Percentiles rank a stretch among this genome's conserved stretches.
Evolutionary conservation across 2,113 vertebrate genomes (phyloP).

Genomic region (Anas platyrhynchos): DNA sequence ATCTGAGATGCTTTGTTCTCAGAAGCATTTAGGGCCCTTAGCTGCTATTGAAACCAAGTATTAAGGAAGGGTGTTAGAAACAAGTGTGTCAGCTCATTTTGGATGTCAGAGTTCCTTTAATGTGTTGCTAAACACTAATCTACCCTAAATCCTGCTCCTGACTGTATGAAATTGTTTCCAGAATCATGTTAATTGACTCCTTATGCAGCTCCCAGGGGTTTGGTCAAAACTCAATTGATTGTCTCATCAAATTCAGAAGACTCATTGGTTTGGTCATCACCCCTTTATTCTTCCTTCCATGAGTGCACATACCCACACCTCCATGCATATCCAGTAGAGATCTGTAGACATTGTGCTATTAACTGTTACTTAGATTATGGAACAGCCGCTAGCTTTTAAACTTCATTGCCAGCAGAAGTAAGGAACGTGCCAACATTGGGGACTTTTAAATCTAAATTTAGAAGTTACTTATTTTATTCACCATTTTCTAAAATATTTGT

Average conservation of each 20-base stretch:
- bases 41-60: background rate
- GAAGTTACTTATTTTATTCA: constrained; percentile 67
- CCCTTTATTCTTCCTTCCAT: background rate
- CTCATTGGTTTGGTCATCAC: background rate
- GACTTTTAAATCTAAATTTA: constrained; percentile 71
- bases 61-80: background rate
- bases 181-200: background rate
- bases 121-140: background rate
- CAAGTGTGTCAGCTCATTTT: background rate
- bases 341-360: background rate
- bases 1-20: constrained; percentile 30
- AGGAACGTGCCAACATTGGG: constrained; percentile 48
- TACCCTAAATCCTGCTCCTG: background rate
- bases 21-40: background rate
- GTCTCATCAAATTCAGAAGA: background rate
- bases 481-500: constrained; percentile 69
- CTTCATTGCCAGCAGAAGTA: constrained; percentile 42
- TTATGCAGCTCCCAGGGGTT: background rate
- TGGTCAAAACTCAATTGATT: background rate
- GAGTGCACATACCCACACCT: background rate
- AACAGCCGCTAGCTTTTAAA: constrained; percentile 54
- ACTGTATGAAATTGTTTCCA: background rate
- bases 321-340: background rate
- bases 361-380: constrained; percentile 52
- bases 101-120: background rate